Evolutionary conservation across 2,888 invertebrate species (phyloP).

Genomic region (Polia nebulosa): DNA sequence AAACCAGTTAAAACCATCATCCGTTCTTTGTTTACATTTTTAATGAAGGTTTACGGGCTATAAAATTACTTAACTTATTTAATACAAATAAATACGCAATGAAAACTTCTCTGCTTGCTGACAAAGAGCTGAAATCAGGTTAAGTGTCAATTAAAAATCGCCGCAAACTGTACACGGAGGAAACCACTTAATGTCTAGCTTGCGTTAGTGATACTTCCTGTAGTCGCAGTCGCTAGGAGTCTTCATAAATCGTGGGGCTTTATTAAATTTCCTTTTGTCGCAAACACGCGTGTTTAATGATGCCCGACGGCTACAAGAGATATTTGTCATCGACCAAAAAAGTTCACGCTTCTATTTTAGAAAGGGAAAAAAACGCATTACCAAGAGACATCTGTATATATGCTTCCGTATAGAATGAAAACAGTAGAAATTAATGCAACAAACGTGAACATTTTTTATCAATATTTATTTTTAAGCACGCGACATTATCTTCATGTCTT

Average conservation of each 20-base stretch:
- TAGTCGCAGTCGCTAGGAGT: conserved; percentile 61
- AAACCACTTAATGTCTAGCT: conserved; percentile 70
- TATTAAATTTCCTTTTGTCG: conserved; percentile 79
- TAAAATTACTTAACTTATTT: conserved; percentile 13
- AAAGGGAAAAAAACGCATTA: conserved; percentile 68
- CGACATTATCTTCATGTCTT: conserved; percentile 30
- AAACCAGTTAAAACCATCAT: conserved; percentile 27
- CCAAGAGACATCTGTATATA: conserved; percentile 72
- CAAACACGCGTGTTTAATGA: conserved; percentile 76
- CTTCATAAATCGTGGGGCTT: conserved; percentile 76
- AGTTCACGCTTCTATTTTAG: conserved; percentile 74
- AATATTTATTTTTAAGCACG: conserved; percentile 62
- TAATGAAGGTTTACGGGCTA: conserved; percentile 2
- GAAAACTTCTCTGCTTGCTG: conserved; percentile 12
- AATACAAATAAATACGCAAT: conserved; percentile 23
- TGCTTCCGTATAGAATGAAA: conserved; percentile 77
- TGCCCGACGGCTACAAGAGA: conserved; percentile 67
- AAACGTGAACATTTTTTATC: conserved; percentile 71
- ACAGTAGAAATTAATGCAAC: conserved; percentile 72
- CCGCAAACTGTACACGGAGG: conserved; percentile 59
- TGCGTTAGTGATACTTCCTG: conserved; percentile 76
- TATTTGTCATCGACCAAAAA: conserved; percentile 78
- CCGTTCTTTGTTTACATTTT: conserved; percentile 1
- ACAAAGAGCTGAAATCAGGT: conserved; percentile 61
- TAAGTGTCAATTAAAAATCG: conserved; percentile 65